Evolutionary conservation across 2,888 invertebrate genomes (phyloP).

Genomic region (Uropetala carovei): DNA sequence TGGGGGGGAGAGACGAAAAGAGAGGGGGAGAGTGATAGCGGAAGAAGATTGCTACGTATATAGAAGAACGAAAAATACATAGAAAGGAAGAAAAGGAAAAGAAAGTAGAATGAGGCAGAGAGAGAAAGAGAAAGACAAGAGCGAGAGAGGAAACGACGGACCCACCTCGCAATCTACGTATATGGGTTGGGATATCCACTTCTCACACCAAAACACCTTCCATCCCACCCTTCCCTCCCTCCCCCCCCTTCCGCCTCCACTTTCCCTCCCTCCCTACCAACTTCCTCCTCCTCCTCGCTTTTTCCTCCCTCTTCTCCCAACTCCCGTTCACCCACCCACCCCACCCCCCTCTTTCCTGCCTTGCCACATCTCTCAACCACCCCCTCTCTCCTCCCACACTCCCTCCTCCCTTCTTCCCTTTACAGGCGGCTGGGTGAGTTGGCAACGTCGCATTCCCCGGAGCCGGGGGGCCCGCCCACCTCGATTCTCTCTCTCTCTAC

Average conservation of each 20-base stretch:
- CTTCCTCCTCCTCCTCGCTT: background rate
- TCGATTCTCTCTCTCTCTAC: background rate
- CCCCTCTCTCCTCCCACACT: background rate
- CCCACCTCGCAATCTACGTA: background rate
- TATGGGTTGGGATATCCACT: conserved; percentile 32
- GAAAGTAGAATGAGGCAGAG: background rate
- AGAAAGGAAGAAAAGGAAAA: background rate
- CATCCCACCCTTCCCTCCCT: background rate
- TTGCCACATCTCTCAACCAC: too few relatives aligned
- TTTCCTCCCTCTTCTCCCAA: background rate
- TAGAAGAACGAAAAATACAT: background rate
- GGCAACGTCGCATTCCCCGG: conserved; percentile 26
- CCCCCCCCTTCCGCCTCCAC: background rate
- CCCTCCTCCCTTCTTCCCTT: background rate
- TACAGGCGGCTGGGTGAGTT: background rate
- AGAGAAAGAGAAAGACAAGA: background rate
- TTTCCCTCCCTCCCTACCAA: background rate
- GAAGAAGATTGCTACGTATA: background rate
- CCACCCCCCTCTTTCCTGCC: background rate
- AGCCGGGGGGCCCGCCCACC: background rate
- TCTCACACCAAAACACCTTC: background rate
- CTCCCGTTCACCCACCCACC: conserved; percentile 7
- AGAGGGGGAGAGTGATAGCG: background rate
- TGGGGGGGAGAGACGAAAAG: background rate
- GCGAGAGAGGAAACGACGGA: background rate